phyloP scores from a whole-genome alignment of 2,888 invertebrate genomes.

The Parnassius smintheus region DNA sequence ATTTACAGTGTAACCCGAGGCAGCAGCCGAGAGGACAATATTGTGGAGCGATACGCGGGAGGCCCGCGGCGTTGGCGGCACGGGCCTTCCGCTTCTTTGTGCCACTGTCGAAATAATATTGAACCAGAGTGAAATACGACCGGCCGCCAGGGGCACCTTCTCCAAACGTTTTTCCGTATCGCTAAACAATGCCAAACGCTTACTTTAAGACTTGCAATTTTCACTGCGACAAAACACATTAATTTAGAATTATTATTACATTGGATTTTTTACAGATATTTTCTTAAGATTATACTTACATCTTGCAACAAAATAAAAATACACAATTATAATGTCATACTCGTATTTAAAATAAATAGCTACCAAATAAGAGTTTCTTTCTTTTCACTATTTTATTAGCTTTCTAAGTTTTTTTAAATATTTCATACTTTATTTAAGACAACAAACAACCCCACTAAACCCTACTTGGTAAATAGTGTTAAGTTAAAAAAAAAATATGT shows the following conservation, averaged over 20 bases:
- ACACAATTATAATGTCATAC: too few relatives aligned
- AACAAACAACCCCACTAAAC: too few relatives aligned
- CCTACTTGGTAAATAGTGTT: too few relatives aligned
- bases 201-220: constrained; percentile 62
- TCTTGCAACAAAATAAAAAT: too few relatives aligned
- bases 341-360: too few relatives aligned
- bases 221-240: constrained; percentile 34
- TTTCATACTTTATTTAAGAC: too few relatives aligned
- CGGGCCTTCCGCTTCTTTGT: constrained; percentile 75
- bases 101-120: constrained; percentile 78
- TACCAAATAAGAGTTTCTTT: too few relatives aligned
- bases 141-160: constrained; percentile 65
- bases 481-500: too few relatives aligned
- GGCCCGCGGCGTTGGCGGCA: constrained; percentile 63
- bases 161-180: constrained; percentile 74
- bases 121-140: constrained; percentile 78
- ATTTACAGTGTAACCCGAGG: constrained; percentile 79
- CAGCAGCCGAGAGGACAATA: constrained; percentile 69
- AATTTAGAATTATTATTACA: not conserved
- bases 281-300: too few relatives aligned
- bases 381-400: too few relatives aligned
- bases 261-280: too few relatives aligned
- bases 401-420: too few relatives aligned
- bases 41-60: constrained; percentile 68
- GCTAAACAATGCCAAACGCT: constrained; percentile 69